Evolutionary conservation across 92 coral and sea anemone genomes (phyloP).

Genomic region (Phymanthus crucifer): DNA sequence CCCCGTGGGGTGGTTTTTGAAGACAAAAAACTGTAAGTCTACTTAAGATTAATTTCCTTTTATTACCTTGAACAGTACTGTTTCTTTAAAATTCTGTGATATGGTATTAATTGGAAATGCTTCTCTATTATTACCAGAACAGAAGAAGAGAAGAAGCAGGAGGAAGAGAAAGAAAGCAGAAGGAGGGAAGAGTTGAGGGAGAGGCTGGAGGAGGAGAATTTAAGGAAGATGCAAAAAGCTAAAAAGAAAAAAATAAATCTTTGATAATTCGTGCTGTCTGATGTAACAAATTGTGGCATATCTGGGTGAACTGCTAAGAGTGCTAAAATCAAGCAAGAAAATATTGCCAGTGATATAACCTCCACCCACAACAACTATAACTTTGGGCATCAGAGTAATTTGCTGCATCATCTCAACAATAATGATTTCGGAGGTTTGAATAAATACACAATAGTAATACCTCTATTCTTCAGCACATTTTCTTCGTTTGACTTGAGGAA

Average conservation of each 20-base stretch:
- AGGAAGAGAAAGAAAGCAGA: not conserved
- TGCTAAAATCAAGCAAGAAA: too few species aligned
- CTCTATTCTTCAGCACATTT: not conserved
- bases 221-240: not conserved
- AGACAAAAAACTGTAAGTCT: not conserved
- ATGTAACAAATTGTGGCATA: too few species aligned
- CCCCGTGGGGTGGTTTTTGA: constrained; percentile 1
- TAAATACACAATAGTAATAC: too few species aligned
- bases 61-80: too few species aligned
- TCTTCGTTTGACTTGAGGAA: not conserved
- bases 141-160: not conserved
- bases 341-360: too few species aligned
- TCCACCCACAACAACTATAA: too few species aligned
- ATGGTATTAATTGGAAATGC: too few species aligned
- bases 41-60: not conserved
- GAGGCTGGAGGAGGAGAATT: not conserved
- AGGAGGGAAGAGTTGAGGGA: not conserved
- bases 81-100: not conserved
- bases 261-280: not conserved
- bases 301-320: too few species aligned
- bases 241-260: not conserved
- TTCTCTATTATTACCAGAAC: not conserved
- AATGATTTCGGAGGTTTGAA: too few species aligned
- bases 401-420: too few species aligned
- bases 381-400: too few species aligned